Base-by-base conservation (phyloP, 2,113 vertebrate species). In the Sardina pilchardus region DNA sequence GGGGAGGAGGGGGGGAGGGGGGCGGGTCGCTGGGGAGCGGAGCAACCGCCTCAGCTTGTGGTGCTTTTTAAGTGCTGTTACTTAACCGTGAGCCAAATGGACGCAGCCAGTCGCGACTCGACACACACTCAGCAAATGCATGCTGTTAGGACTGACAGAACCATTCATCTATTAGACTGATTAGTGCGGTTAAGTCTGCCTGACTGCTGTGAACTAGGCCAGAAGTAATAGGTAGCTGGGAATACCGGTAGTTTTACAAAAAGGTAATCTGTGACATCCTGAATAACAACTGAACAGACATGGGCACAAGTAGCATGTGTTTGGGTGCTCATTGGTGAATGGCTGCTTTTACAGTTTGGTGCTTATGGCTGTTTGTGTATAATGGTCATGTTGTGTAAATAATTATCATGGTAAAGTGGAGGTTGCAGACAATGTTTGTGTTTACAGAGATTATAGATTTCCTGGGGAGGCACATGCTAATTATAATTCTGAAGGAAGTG, bases 131-230 rank as follows among this genome's bases (percentile, higher is more conserved):
- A 71, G 63, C n/a, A 71, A 59, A 85, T 34, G 82, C 92, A 93
- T 93, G 91, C 92, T 91, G 89, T 91, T 92, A 90, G 67, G 80
- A 16, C 71, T 6, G 43, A 43, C 36, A 34, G 63, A 30, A 16
- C 63, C 34, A 75, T 56, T 81, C 50, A 39, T n/a, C 84, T 42
- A 53, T 44, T 47, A 56, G 48, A 53, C 26, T 30, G 63, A 71
- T 71, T 71, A 71, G 63, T 26, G 63, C 26, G 8, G 63, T 26
- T 26, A 71, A 71, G n/a, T 71, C 63, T 12, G 63, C 30, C 63
- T 24, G 34, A 34, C 63, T 71, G 26, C 63, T 24, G 21, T 59
- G 53, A 59, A 59, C 53, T 59, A 59, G 53, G 30, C 63, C 8
- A 34, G 26, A 9, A 30, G 30, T 34, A 71, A 71, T 4, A 71